Conservation (phyloP, 2,888 invertebrate species). For the Melanchra persicariae region DNA sequence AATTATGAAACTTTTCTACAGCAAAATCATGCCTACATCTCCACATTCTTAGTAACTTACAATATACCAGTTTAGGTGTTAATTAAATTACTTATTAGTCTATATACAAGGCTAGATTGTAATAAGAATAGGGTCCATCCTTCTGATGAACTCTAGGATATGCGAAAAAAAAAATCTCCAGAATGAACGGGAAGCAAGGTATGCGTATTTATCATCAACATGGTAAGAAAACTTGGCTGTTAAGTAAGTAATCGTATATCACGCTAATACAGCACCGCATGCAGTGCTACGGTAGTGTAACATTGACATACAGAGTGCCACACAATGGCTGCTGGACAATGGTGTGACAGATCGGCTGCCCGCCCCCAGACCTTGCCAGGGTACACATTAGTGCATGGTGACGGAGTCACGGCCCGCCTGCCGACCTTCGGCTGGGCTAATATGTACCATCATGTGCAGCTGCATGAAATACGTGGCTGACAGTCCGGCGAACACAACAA, state of each 20-base stretch:
- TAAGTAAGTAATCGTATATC: background rate
- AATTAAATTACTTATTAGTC: too few species aligned
- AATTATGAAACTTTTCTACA: too few species aligned
- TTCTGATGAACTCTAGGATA: too few species aligned
- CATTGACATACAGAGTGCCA: slow-evolving; percentile 43
- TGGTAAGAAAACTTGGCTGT: too few species aligned
- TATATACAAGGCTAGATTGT: too few species aligned
- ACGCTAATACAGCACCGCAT: background rate
- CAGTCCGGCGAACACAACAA: slow-evolving; percentile 10
- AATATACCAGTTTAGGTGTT: too few species aligned
- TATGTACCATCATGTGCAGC: slow-evolving; percentile 50
- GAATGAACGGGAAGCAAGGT: too few species aligned
- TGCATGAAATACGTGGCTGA: slow-evolving; percentile 41
- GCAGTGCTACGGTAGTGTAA: slow-evolving; percentile 19
- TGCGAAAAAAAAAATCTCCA: too few species aligned
- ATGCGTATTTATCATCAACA: too few species aligned
- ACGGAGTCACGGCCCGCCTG: slow-evolving; percentile 35
- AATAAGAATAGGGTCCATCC: too few species aligned
- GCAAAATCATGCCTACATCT: too few species aligned
- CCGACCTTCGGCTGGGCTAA: slow-evolving; percentile 55
- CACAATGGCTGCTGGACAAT: slow-evolving; percentile 58
- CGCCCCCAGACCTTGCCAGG: slow-evolving; percentile 61
- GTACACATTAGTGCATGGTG: slow-evolving; percentile 19
- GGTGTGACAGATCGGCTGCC: slow-evolving; percentile 47
- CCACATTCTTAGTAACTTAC: too few species aligned